phyloP scores from a whole-genome alignment of 2,797 vertebrate species.

The Bradypus variegatus region DNA sequence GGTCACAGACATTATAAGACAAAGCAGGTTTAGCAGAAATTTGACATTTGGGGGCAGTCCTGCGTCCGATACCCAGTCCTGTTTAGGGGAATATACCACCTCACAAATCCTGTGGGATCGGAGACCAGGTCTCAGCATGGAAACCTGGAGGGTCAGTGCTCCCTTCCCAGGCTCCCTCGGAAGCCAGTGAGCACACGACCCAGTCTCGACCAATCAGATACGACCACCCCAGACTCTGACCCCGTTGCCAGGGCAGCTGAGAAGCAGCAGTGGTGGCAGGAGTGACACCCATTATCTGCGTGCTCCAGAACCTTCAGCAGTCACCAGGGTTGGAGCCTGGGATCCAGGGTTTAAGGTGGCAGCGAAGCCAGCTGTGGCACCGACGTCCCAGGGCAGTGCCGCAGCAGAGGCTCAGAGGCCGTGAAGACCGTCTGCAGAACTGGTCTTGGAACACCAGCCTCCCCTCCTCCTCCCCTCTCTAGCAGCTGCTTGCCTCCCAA shows the following conservation, averaged over 20 bases:
- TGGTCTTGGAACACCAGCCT: accelerated
- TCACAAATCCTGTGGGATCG: neutral
- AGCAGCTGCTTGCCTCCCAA: neutral
- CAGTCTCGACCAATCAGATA: neutral
- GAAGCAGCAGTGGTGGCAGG: neutral
- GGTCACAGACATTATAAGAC: neutral
- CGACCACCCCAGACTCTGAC: neutral
- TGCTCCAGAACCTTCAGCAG: no score
- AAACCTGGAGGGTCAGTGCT: neutral
- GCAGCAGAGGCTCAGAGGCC: neutral
- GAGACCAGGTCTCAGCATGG: neutral
- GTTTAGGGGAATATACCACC: neutral
- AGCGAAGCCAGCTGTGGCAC: no score
- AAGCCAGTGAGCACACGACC: neutral
- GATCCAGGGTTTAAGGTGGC: neutral
- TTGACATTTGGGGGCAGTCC: neutral
- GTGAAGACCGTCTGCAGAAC: neutral
- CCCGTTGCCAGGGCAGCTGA: neutral
- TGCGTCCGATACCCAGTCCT: neutral
- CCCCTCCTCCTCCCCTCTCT: accelerated
- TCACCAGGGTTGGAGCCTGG: neutral
- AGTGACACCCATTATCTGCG: neutral
- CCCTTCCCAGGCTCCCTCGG: neutral
- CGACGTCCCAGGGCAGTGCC: neutral
- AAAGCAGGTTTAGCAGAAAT: neutral